Evolutionary conservation across 2,113 vertebrate genomes (phyloP), one percentile per base, ranked within the genome.

Genomic region (Callipepla squamata): DNA sequence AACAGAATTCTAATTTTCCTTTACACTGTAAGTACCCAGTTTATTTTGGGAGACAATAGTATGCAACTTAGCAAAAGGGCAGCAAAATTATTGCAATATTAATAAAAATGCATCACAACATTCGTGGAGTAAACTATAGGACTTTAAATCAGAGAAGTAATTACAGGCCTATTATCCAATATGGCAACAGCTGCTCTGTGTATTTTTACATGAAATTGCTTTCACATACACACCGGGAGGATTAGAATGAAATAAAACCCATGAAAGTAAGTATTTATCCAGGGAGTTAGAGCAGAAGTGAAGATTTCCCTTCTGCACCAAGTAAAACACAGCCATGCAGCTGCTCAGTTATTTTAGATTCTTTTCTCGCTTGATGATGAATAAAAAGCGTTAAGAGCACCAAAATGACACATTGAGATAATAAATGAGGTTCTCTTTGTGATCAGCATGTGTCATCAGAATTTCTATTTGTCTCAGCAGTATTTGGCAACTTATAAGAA

Each of bases 161-260:
- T 97, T 97, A 97, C 92, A 92, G 85, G 84, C 81, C 95, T 95
- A 96, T 96, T 98, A 97, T 95, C 95, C 93, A 95, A 97, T 96
- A 96, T 87, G 94, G 94, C 92, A 87, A 82, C 81, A 96, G 94
- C 88, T 95, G 95, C 48, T 85, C 94, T 94, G 91, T 91, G 86
- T 93, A 92, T 96, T 96, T 95, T 93, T 90, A 81, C 42, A 93
- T 76, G 92, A 80, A 93, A 69, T 84, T 81, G 77, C 91, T 93
- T 95, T 87, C 92, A 79, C 66, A 79, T 76, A 84, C 69, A 91
- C 80, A 90, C 70, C 84, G 76, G 70, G 69, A 94, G 89, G 95
- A 90, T 92, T 94, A 94, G 73, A 91, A 89, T 73, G 91, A 92
- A 96, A 92, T 90, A 90, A 94, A 94, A 90, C 30, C 76, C 80